These are phyloP conservation scores for Phrynocephalus forsythii DNA, from an alignment of 2,797 vertebrate genomes.

Conservation along the genomic window DNA sequence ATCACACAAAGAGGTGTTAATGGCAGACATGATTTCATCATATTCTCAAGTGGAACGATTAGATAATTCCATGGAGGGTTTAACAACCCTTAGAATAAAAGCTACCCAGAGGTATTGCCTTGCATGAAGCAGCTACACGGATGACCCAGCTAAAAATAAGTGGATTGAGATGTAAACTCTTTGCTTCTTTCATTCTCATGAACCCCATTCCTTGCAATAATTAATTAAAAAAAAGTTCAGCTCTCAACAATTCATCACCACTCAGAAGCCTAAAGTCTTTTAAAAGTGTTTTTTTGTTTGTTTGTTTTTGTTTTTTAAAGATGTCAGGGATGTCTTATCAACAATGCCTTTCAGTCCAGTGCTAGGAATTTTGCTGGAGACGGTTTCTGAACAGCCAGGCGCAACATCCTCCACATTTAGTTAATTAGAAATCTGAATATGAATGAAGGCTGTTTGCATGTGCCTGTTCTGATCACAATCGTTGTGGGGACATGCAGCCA, in stretches of 20 bases:
- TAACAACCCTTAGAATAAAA: too few species aligned
- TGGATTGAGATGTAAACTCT: background rate
- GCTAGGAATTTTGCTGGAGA: background rate
- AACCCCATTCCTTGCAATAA: background rate
- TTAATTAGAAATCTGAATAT: conserved; percentile 30
- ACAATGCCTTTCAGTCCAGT: background rate
- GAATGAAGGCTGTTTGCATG: background rate
- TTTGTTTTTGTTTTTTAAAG: too few species aligned
- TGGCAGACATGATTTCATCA: background rate
- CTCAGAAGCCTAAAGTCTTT: too few species aligned
- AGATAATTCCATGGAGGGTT: background rate
- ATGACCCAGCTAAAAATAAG: background rate
- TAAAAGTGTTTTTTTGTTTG: too few species aligned
- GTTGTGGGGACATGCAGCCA: background rate
- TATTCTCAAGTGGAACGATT: background rate
- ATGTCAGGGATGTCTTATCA: background rate
- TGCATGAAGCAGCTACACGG: too few species aligned
- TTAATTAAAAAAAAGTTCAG: background rate
- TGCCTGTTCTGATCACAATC: background rate
- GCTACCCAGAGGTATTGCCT: too few species aligned
- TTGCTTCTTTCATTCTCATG: background rate
- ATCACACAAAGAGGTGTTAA: background rate
- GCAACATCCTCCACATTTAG: background rate
- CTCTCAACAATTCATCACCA: background rate
- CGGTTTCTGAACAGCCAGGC: background rate